Base-by-base conservation (phyloP, 2,888 invertebrate genomes). In the Hemaris fuciformis region DNA sequence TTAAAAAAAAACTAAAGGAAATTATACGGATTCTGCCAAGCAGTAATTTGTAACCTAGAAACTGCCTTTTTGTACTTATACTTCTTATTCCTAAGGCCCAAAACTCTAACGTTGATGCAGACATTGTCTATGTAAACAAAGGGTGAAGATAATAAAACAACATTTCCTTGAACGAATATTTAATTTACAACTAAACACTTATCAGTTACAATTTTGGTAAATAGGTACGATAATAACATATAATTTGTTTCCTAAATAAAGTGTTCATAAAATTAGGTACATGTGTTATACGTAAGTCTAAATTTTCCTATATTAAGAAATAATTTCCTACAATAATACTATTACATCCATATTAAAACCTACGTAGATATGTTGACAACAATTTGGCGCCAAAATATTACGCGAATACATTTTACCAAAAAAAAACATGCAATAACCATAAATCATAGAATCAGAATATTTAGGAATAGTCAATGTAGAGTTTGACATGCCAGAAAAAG, bases 251-350 rank as follows among this genome's bases (percentile, higher is more conserved):
- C 15, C 8, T 27, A 31, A 53, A 53, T 10, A 53, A 10, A 20
- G 4, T 18, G 3, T 1, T 8, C 53, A 53, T 53, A 53, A 53
- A 53, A 53, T 53, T 53, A 53, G 31, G 53, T 53, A 53, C 53
- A 25, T 48, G 27, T 27, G 27, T 53, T 31, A 41, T 41, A 27
- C 27, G 27, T 27, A 38, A 53, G 64, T 66, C 41, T 23, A 10
- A 27, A 65, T 8, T 53, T 31, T 18, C 18, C 53, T 31, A 31
- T 7, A 53, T 10, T 25, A 41, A 42, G 18, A 18, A 1, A 42
- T 41, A n/a, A 4, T 43, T 38, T 53, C 3, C 31, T 53, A 53
- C 25, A 18, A 53, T 53, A 27, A 27, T 53, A 31, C n/a, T 25
- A 23, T 31, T 31, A 53, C 27, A 31, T 15, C 25, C 15, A 31